Percentiles rank a stretch among this genome's conserved stretches.
phyloP scores from a whole-genome alignment of 1,140 invertebrate species.

The Ceratina calcarata region DNA sequence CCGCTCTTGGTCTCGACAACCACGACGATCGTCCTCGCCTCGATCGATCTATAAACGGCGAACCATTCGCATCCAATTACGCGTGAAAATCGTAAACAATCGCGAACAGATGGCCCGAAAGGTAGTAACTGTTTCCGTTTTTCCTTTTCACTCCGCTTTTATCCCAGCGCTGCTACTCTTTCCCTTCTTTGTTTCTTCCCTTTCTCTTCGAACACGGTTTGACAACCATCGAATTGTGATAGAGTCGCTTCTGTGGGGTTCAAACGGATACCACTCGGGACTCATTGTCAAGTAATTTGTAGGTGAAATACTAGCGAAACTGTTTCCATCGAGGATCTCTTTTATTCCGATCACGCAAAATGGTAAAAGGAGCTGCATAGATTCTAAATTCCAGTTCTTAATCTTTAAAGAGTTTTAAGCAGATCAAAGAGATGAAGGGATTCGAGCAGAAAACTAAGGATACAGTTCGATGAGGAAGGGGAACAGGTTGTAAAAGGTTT shows the following conservation, averaged over 20 bases:
- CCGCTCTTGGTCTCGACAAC: conserved; percentile 36
- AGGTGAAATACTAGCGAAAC: neutral
- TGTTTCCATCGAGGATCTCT: neutral
- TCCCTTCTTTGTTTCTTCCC: conserved; percentile 26
- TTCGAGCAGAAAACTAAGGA: neutral
- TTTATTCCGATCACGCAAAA: too few species aligned
- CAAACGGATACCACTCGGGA: neutral
- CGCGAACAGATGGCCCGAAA: conserved; percentile 42
- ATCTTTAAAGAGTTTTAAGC: too few species aligned
- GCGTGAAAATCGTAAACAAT: conserved; percentile 79
- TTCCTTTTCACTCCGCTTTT: neutral
- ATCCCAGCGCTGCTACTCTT: neutral
- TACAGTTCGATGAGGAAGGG: neutral
- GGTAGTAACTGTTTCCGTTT: conserved; percentile 13
- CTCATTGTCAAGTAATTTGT: neutral
- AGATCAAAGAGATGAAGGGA: too few species aligned
- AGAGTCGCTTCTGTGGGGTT: neutral
- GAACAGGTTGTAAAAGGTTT: neutral
- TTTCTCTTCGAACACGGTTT: neutral
- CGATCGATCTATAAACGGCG: conserved; percentile 77
- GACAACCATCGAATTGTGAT: neutral
- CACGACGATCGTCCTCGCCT: conserved; percentile 57
- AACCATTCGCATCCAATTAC: conserved; percentile 76
- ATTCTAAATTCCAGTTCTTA: too few species aligned
- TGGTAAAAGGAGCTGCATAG: too few species aligned